Conservation (phyloP, 2,888 invertebrate species). For the Papilio protenor region DNA sequence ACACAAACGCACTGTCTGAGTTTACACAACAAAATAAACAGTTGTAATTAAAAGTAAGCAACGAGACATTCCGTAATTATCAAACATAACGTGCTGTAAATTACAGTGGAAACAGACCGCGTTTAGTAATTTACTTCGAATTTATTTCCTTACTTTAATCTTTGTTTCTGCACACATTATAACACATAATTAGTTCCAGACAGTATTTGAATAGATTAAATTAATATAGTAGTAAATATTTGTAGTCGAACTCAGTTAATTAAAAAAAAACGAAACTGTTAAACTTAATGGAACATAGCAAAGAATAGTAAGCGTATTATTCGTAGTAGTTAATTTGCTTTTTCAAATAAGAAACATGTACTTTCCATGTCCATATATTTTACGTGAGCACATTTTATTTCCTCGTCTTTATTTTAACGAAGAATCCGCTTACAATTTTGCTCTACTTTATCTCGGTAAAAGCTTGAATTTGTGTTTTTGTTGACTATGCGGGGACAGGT, state of each 20-base stretch:
- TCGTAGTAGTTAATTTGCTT: background rate
- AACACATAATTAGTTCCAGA: background rate
- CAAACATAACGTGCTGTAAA: slow-evolving; percentile 10
- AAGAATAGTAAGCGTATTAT: background rate
- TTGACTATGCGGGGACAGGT: slow-evolving; percentile 22
- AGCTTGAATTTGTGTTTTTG: slow-evolving; percentile 31
- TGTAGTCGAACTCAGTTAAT: background rate
- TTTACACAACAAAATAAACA: slow-evolving; percentile 38
- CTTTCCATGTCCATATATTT: slow-evolving; percentile 4
- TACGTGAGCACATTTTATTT: slow-evolving; percentile 24
- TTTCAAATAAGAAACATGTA: slow-evolving; percentile 13
- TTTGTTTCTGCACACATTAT: background rate
- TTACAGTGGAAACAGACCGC: slow-evolving; percentile 4
- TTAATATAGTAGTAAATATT: background rate
- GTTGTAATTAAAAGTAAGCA: slow-evolving; percentile 30
- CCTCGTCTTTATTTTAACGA: slow-evolving; percentile 24
- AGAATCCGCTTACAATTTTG: slow-evolving; percentile 15
- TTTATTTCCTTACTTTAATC: slow-evolving; percentile 1
- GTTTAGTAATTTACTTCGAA: background rate
- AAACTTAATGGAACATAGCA: background rate
- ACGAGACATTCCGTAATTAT: slow-evolving; percentile 23
- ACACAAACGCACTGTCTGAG: slow-evolving; percentile 25
- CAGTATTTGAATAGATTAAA: background rate
- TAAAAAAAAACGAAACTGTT: background rate
- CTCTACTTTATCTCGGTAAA: slow-evolving; percentile 34